phyloP scores from a whole-genome alignment of 2,797 vertebrate genomes.

The Oreortyx pictus region DNA sequence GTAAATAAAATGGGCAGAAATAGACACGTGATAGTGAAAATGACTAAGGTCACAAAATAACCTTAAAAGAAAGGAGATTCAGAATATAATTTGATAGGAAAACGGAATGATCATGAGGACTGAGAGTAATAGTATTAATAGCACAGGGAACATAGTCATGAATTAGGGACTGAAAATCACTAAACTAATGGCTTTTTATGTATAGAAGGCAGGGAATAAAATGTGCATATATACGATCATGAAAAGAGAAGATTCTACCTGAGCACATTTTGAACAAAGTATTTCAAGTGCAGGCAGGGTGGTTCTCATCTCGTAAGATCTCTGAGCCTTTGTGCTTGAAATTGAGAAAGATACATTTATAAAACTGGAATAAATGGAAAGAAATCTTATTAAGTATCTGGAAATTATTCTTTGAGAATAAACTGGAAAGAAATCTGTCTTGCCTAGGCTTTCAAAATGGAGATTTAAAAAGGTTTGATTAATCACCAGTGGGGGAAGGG shows the following conservation, averaged over 20 bases:
- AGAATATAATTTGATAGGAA: not conserved
- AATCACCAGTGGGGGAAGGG: not conserved
- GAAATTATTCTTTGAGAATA: not conserved
- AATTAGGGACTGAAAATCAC: not conserved
- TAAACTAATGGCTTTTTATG: not conserved
- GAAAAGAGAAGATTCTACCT: not conserved
- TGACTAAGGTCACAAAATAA: not conserved
- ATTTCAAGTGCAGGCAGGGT: not conserved
- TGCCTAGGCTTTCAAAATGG: not conserved
- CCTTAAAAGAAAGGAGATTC: not conserved
- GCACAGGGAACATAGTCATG: not conserved
- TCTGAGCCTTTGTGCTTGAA: not conserved
- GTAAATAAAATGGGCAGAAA: slow-evolving; percentile 14
- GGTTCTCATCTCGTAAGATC: not conserved
- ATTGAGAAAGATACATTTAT: not conserved
- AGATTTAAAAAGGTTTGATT: not conserved
- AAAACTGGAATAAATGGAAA: not conserved
- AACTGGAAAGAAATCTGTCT: not conserved
- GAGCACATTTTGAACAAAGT: not conserved
- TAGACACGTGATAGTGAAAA: not conserved
- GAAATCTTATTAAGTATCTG: not conserved
- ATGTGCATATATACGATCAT: not conserved
- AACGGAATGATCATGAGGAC: not conserved
- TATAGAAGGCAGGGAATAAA: not conserved
- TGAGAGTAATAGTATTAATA: not conserved